A percentile compares a stretch with the other conserved stretches of the same genome.
These are phyloP conservation scores for Monoplex corrugatus DNA, from an alignment of 2,888 invertebrate genomes.

Conservation along the genomic window DNA sequence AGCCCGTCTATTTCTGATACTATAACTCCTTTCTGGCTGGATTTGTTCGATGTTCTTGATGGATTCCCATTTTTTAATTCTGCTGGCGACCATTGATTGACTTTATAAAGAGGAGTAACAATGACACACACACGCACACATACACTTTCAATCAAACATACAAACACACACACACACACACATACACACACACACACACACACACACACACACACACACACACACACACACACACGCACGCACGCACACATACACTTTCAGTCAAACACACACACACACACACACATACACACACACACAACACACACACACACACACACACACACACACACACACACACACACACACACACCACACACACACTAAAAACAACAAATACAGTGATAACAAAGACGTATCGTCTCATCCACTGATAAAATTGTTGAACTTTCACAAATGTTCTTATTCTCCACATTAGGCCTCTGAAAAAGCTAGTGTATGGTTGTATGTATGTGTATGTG, in stretches of 20 bases:
- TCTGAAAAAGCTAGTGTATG: too few relatives aligned
- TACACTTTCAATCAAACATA: not conserved
- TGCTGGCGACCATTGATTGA: not conserved
- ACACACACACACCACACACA: too few relatives aligned
- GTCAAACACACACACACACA: conserved; percentile 11
- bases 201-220: conserved; percentile 28
- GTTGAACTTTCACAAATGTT: too few relatives aligned
- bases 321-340: too few relatives aligned
- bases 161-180: not conserved
- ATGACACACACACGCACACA: not conserved
- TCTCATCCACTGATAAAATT: too few relatives aligned
- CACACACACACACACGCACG: conserved; percentile 8
- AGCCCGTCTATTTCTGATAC: not conserved
- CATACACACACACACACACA: conserved; percentile 20
- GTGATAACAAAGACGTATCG: too few relatives aligned
- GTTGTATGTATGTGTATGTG: too few relatives aligned
- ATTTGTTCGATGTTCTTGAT: not conserved
- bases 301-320: not conserved
- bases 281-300: not conserved
- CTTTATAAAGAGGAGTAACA: not conserved
- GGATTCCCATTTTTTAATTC: not conserved
- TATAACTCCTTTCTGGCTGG: not conserved
- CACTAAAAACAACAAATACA: too few relatives aligned
- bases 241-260: not conserved
- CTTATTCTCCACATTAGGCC: too few relatives aligned